These are phyloP conservation scores for Phocides pigmalion DNA, from an alignment of 1,140 invertebrate species.

Conservation along the genomic window DNA sequence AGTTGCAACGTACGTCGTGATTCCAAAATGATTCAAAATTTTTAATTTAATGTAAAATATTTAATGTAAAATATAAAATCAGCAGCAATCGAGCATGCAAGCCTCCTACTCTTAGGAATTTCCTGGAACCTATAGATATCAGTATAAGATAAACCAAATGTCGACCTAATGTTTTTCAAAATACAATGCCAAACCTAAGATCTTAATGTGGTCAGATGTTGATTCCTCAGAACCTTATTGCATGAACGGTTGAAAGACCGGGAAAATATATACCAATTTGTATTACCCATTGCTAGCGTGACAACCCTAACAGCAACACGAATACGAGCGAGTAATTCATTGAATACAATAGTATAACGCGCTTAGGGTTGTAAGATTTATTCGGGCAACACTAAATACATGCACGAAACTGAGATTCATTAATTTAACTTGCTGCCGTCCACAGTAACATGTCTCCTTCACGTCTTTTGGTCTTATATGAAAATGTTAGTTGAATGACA, in stretches of 20 bases:
- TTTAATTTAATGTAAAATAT: too few species aligned
- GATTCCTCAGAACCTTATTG: too few species aligned
- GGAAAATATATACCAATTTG: background rate
- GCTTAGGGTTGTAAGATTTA: conserved; percentile 27
- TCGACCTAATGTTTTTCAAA: too few species aligned
- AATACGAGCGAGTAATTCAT: conserved; percentile 8
- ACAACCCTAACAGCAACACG: background rate
- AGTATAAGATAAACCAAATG: too few species aligned
- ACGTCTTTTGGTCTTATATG: conserved; percentile 8
- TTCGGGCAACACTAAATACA: background rate
- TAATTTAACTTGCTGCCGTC: conserved; percentile 12
- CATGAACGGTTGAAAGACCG: background rate
- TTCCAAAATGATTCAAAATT: too few species aligned
- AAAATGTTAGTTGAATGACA: background rate
- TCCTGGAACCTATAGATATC: too few species aligned
- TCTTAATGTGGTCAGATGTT: too few species aligned
- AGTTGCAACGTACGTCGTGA: too few species aligned
- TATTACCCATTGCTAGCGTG: background rate
- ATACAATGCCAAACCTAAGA: too few species aligned
- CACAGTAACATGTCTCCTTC: conserved; percentile 8
- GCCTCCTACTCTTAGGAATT: too few species aligned
- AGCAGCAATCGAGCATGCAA: too few species aligned
- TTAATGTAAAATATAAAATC: too few species aligned
- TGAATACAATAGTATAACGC: conserved; percentile 32
- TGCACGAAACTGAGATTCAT: conserved; percentile 12